Evolutionary conservation across 2,113 vertebrate genomes (phyloP).

Genomic region (Fulica atra): DNA sequence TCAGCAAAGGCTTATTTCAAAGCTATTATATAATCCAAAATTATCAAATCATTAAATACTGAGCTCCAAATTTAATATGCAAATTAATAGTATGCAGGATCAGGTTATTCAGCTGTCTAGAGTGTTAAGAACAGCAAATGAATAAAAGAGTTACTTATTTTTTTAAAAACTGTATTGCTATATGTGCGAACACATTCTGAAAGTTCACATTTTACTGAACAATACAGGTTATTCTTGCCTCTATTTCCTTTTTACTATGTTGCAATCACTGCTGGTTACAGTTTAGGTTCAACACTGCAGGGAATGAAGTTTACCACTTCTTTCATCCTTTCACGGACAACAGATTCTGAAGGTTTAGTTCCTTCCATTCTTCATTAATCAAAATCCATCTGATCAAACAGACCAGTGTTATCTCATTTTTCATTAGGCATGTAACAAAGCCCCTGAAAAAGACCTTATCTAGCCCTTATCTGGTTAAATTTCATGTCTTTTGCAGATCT

Average conservation of each 20-base stretch:
- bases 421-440: neutral
- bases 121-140: neutral
- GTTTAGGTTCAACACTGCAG: neutral
- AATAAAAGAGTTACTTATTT: neutral
- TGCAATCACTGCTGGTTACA: neutral
- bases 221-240: neutral
- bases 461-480: neutral
- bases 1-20: neutral
- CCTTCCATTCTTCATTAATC: neutral
- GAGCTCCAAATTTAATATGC: neutral
- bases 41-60: neutral
- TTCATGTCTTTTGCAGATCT: neutral
- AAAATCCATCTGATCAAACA: neutral
- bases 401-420: neutral
- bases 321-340: neutral
- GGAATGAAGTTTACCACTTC: neutral
- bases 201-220: neutral
- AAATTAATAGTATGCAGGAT: neutral
- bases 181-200: neutral
- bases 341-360: neutral
- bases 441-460: neutral
- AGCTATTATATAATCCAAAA: neutral
- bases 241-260: neutral
- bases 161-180: accelerated
- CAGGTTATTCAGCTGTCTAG: neutral